Evolutionary conservation across 2,797 vertebrate species (phyloP).

Genomic region (Rhinatrema bivittatum): DNA sequence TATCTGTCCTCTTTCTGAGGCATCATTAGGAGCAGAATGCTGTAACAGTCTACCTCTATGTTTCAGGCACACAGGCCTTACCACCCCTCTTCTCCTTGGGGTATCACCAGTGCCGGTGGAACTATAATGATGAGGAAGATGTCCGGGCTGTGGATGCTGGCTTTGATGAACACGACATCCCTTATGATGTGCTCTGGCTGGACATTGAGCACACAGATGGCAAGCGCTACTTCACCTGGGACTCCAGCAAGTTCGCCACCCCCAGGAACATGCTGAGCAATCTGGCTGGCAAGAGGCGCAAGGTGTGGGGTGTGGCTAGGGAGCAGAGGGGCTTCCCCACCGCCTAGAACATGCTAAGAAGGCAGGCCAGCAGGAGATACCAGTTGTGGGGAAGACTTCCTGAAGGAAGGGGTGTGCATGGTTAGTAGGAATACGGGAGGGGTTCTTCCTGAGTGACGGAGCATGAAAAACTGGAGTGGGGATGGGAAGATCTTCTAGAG

Average conservation of each 20-base stretch:
- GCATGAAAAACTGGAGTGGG: too few species aligned
- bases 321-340: too few species aligned
- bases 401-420: too few species aligned
- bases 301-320: constrained; percentile 48
- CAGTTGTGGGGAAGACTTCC: too few species aligned
- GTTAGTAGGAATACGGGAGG: too few species aligned
- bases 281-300: constrained; percentile 69
- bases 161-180: constrained; percentile 83
- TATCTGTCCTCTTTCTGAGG: too few species aligned
- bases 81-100: constrained; percentile 79
- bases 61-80: constrained; percentile 80
- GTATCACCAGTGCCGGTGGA: constrained; percentile 96
- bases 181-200: constrained; percentile 87
- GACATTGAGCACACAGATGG: constrained; percentile 92
- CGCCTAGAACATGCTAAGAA: too few species aligned
- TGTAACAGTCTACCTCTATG: too few species aligned
- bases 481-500: too few species aligned
- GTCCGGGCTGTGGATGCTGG: constrained; percentile 70
- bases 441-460: too few species aligned
- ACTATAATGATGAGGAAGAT: constrained; percentile 90
- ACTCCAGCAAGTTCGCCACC: constrained; percentile 74
- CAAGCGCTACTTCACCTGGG: constrained; percentile 96
- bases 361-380: too few species aligned
- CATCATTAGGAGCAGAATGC: too few species aligned
- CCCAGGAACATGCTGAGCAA: constrained; percentile 75